Evolutionary conservation across 2,888 invertebrate species (phyloP).

Genomic region (Glaucopsyche alexis): DNA sequence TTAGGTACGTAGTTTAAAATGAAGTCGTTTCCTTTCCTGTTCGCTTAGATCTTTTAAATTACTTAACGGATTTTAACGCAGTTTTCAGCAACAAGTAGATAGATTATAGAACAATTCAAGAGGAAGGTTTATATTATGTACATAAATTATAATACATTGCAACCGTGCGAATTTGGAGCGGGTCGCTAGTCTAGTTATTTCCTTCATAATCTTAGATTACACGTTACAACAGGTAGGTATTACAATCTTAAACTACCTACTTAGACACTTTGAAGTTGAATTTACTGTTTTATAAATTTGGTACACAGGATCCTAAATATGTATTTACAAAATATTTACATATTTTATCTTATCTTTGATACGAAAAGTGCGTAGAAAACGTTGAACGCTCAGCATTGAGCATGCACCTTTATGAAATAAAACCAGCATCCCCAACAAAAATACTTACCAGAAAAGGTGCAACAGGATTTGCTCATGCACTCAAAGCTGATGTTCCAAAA

Average conservation of each 20-base stretch:
- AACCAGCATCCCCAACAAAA: conserved; percentile 43
- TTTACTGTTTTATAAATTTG: neutral
- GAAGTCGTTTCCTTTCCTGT: too few species aligned
- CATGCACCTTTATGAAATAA: conserved; percentile 23
- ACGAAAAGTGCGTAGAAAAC: neutral
- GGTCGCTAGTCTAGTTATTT: neutral
- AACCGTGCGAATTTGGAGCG: too few species aligned
- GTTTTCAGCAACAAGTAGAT: too few species aligned
- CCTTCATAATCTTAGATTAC: neutral
- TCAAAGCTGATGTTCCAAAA: conserved; percentile 66
- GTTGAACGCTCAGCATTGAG: neutral
- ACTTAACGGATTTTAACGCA: too few species aligned
- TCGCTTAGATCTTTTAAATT: too few species aligned
- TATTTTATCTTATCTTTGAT: conserved; percentile 20
- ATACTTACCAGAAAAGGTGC: conserved; percentile 72
- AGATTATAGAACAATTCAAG: too few species aligned
- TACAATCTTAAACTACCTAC: neutral
- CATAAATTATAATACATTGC: too few species aligned
- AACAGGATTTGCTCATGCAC: conserved; percentile 71
- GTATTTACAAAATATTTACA: conserved; percentile 5
- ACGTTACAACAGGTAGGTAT: neutral
- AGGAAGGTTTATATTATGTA: too few species aligned
- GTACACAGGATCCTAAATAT: neutral
- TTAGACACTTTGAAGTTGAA: neutral
- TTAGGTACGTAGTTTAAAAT: too few species aligned